Evolutionary conservation across 2,797 vertebrate species (phyloP).

Genomic region (Acipenser oxyrinchus): DNA sequence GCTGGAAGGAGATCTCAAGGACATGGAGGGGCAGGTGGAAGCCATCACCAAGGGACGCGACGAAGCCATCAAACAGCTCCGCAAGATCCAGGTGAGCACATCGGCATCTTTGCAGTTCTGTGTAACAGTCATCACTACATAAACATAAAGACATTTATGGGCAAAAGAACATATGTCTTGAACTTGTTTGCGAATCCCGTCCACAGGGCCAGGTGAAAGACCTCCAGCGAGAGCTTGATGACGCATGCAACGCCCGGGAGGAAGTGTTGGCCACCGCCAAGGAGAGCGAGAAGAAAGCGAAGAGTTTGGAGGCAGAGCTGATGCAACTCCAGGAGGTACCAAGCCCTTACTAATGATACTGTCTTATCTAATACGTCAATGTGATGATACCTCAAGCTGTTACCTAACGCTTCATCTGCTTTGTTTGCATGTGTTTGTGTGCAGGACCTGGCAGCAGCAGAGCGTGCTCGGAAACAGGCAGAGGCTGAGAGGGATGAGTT

Average conservation of each 20-base stretch:
- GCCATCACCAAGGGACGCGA: slow-evolving; percentile 79
- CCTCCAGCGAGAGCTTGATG: slow-evolving; percentile 89
- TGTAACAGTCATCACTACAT: background rate
- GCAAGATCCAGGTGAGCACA: slow-evolving; percentile 76
- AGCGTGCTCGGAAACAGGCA: slow-evolving; percentile 84
- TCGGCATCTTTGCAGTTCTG: too few relatives aligned
- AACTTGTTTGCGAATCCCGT: background rate
- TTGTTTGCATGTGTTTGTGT: background rate
- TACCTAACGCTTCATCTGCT: slow-evolving; percentile 1
- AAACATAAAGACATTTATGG: too few relatives aligned
- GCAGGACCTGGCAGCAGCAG: slow-evolving; percentile 85
- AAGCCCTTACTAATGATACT: too few relatives aligned
- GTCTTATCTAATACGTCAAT: too few relatives aligned
- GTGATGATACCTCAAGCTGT: background rate
- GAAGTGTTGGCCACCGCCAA: slow-evolving; percentile 82
- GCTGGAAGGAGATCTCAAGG: slow-evolving; percentile 87
- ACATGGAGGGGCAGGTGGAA: slow-evolving; percentile 87
- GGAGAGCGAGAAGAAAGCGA: slow-evolving; percentile 93
- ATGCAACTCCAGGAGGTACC: slow-evolving; percentile 91
- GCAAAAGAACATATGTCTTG: too few relatives aligned
- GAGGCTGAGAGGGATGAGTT: slow-evolving; percentile 68
- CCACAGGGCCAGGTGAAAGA: slow-evolving; percentile 90
- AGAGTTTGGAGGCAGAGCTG: slow-evolving; percentile 86
- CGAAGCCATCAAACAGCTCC: slow-evolving; percentile 91
- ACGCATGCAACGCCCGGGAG: slow-evolving; percentile 77